These are phyloP conservation scores for Hycleus cichorii DNA, from an alignment of 1,140 invertebrate species.

Conservation along the genomic window DNA sequence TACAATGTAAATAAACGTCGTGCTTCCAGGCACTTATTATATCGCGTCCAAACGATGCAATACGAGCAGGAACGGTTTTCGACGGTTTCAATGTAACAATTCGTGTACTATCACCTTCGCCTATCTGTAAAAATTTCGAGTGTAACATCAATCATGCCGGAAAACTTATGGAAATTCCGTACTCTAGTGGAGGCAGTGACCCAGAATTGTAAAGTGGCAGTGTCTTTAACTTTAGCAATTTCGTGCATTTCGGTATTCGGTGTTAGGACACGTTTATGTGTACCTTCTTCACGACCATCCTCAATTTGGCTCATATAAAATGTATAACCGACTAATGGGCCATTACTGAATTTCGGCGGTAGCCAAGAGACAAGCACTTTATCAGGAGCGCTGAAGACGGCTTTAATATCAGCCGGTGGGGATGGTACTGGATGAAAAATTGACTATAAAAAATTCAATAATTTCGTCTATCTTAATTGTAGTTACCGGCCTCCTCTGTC, in stretches of 20 bases:
- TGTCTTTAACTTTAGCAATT: constrained; percentile 62
- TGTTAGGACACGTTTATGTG: constrained; percentile 60
- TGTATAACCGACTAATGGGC: constrained; percentile 69
- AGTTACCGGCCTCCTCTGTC: constrained; percentile 83
- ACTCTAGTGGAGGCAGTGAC: constrained; percentile 64
- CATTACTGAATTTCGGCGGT: constrained; percentile 66
- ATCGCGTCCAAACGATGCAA: constrained; percentile 71
- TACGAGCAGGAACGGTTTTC: constrained; percentile 71
- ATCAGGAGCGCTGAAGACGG: constrained; percentile 70
- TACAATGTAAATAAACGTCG: constrained; percentile 69
- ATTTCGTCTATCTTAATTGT: neutral
- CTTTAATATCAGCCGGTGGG: constrained; percentile 80
- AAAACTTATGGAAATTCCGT: constrained; percentile 6
- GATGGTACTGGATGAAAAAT: constrained; percentile 61
- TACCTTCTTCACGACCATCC: constrained; percentile 63
- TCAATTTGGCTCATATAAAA: constrained; percentile 74
- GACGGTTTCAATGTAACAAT: constrained; percentile 69
- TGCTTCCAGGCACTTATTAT: constrained; percentile 79
- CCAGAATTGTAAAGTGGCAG: constrained; percentile 72
- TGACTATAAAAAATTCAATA: neutral
- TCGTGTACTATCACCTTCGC: constrained; percentile 70
- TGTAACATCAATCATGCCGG: neutral
- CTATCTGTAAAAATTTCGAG: constrained; percentile 45
- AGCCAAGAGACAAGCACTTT: constrained; percentile 86
- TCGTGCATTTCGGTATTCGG: constrained; percentile 61